These are phyloP conservation scores for Eclectus roratus DNA, from an alignment of 2,113 vertebrate genomes.

Conservation along the genomic window DNA sequence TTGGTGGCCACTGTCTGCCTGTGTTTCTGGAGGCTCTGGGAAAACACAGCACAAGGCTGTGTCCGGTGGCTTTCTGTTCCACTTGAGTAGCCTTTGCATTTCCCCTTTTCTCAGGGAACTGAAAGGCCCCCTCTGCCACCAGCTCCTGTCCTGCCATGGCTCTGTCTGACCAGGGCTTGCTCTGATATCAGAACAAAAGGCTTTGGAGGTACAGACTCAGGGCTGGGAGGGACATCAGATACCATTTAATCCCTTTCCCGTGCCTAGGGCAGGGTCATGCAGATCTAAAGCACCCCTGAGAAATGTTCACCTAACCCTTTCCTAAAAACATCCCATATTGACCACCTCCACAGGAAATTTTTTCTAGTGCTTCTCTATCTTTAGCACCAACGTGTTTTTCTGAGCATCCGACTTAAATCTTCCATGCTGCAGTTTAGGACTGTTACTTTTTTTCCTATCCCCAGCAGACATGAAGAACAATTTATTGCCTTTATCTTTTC, in stretches of 20 bases:
- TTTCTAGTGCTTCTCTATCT: background rate
- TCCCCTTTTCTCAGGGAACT: background rate
- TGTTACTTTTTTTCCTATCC: background rate
- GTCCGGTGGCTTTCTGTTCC: background rate
- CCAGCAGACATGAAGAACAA: background rate
- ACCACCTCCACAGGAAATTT: background rate
- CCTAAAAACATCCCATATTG: background rate
- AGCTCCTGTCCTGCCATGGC: background rate
- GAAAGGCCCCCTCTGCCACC: background rate
- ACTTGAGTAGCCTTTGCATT: rapidly evolving
- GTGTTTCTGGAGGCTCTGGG: background rate
- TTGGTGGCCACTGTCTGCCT: background rate
- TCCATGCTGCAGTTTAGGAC: background rate
- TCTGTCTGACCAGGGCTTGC: background rate
- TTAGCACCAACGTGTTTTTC: background rate
- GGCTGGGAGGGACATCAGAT: background rate
- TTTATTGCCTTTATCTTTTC: background rate
- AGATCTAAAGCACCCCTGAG: background rate
- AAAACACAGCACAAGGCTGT: background rate
- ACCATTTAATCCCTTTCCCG: background rate
- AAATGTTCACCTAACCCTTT: background rate
- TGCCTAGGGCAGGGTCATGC: background rate
- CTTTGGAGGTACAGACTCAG: background rate
- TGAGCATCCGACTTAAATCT: background rate
- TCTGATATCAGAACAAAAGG: background rate